Base-by-base conservation (phyloP, 2,888 invertebrate species). In the Congeria kusceri region DNA sequence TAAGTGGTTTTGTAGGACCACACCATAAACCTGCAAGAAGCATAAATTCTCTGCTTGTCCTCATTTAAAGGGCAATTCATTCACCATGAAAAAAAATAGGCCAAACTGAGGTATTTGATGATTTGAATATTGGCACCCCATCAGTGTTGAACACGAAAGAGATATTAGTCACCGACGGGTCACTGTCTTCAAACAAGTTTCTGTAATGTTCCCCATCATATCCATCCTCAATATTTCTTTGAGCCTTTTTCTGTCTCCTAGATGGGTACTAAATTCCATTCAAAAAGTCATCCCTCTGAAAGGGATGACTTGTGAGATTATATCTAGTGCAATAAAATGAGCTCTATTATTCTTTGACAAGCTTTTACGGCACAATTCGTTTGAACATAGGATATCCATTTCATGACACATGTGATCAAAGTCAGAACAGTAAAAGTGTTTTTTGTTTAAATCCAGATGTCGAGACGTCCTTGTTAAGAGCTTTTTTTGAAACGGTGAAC, bases 21-120 rank as follows among this genome's bases (percentile, higher is more conserved):
- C 32, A 72, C 77, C 77, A 77, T n/a, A 77, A 29, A 15, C 71
- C 77, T 47, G 44, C 47, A 3, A 77, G n/a, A 4, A 77, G 27
- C 72, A 72, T 72, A 20, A 62, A 58, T 18, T 76, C 59, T 25
- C 32, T 28, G 18, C 49, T 56, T 49, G 53, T 69, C 18, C 73
- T n/a, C 62, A 65, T 58, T 56, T 44, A 44, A 49, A 39, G 64
- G 13, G 67, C 63, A 5, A 77, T n/a, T 58, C 72, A 72, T 65
- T 73, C 73, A 13, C 66, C 62, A 47, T 70, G 46, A 1, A 72
- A n/a, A 47, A 46, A 77, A n/a, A 72, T 39, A 18, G 72, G 77
- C 72, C 72, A 73, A n/a, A 77, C 39, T 18, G 68, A 67, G 2
- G 53, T 68, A 9, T 72, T 77, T 15, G 59, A 64, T 44, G 57